phyloP scores from a whole-genome alignment of 1,140 invertebrate species.

The Pachypsylla venusta region DNA sequence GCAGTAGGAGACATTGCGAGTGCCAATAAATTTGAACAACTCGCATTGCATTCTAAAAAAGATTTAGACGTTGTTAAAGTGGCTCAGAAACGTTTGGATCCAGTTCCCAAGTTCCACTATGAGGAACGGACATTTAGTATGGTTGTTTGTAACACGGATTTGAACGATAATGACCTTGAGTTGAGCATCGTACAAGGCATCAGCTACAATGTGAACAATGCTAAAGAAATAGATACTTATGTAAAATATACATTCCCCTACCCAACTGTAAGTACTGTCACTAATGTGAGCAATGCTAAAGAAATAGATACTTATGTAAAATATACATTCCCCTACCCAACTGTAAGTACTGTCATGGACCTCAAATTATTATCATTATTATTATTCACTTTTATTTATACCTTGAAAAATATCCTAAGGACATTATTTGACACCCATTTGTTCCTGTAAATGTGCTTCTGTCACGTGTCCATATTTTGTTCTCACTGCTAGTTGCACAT shows the following conservation, averaged over 20 bases:
- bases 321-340: slow-evolving; percentile 83
- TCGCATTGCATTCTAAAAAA: slow-evolving; percentile 66
- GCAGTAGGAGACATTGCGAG: slow-evolving; percentile 85
- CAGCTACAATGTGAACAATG: slow-evolving; percentile 67
- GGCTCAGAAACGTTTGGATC: slow-evolving; percentile 39
- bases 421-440: too few relatives aligned
- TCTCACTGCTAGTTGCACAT: too few relatives aligned
- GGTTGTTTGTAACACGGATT: slow-evolving; percentile 79
- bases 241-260: slow-evolving; percentile 88
- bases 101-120: slow-evolving; percentile 79
- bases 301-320: slow-evolving; percentile 90
- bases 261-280: slow-evolving; percentile 60
- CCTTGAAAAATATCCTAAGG: too few relatives aligned
- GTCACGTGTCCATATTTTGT: too few relatives aligned
- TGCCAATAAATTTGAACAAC: slow-evolving; percentile 74
- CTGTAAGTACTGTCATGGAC: too few relatives aligned
- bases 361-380: too few relatives aligned
- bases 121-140: slow-evolving; percentile 77
- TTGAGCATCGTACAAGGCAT: slow-evolving; percentile 72
- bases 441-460: too few relatives aligned
- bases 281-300: slow-evolving; percentile 62
- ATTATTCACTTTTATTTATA: too few relatives aligned
- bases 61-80: slow-evolving; percentile 76
- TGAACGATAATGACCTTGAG: slow-evolving; percentile 82
- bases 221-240: slow-evolving; percentile 85